phyloP scores from a whole-genome alignment of 1,140 invertebrate species.

The Pantala flavescens region DNA sequence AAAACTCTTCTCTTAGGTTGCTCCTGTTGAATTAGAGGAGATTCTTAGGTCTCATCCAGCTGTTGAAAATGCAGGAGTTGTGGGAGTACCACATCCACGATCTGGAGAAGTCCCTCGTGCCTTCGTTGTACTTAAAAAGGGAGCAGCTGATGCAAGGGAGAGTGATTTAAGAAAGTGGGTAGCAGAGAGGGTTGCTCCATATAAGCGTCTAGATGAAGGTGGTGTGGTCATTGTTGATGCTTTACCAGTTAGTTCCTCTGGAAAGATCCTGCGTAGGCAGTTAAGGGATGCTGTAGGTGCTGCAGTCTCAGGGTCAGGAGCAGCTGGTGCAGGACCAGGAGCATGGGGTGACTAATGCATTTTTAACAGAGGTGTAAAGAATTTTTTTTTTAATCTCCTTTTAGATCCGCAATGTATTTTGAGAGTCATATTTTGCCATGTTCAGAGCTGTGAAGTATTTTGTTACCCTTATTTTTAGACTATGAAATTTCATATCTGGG shows the following conservation, averaged over 20 bases:
- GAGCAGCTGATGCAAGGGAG: slow-evolving; percentile 29
- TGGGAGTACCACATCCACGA: slow-evolving; percentile 48
- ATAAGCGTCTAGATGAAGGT: slow-evolving; percentile 32
- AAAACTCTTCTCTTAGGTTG: slow-evolving; percentile 32
- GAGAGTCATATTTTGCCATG: not conserved
- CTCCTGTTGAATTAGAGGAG: slow-evolving; percentile 50
- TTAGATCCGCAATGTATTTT: not conserved
- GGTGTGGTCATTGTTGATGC: slow-evolving; percentile 34
- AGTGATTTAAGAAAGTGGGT: slow-evolving; percentile 35
- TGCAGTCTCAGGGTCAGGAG: not conserved
- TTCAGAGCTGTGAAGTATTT: not conserved
- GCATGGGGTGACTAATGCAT: not conserved
- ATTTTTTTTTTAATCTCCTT: not conserved
- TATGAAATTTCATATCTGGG: too few relatives aligned
- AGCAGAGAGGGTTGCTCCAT: slow-evolving; percentile 24
- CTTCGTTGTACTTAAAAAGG: slow-evolving; percentile 40
- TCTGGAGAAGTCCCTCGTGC: slow-evolving; percentile 53
- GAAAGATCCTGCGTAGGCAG: slow-evolving; percentile 35
- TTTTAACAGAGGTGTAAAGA: too few relatives aligned
- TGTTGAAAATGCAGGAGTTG: slow-evolving; percentile 54
- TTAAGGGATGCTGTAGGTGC: slow-evolving; percentile 22
- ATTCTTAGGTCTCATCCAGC: slow-evolving; percentile 50
- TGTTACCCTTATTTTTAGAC: not conserved
- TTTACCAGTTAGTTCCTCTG: slow-evolving; percentile 33
- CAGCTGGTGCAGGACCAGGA: not conserved